Percentiles rank a stretch among this genome's conserved stretches.
Evolutionary conservation across 2,797 vertebrate species (phyloP).

Genomic region (Macroramphosus scolopax): DNA sequence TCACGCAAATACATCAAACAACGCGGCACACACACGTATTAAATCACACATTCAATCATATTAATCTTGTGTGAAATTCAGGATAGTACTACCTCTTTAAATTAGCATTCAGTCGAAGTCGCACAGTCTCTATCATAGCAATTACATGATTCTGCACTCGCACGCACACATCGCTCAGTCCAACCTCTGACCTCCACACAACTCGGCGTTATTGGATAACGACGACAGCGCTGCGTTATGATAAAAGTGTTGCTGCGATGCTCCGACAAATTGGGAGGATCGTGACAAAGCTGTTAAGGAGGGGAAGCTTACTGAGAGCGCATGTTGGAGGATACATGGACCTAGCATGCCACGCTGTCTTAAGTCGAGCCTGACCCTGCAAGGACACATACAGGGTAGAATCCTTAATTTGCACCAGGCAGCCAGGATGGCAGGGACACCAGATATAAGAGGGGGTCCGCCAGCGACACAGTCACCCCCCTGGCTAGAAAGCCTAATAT

Average conservation of each 20-base stretch:
- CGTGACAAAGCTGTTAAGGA: conserved; percentile 51
- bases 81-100: no score
- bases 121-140: conserved; percentile 10
- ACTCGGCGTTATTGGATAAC: conserved; percentile 52
- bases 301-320: conserved; percentile 28
- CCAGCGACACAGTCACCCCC: conserved; percentile 20
- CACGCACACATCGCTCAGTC: conserved; percentile 5
- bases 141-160: conserved; percentile 25
- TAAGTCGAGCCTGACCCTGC: conserved; percentile 47
- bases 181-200: conserved; percentile 53
- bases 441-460: conserved; percentile 28
- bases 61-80: no score
- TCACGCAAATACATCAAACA: conserved; percentile 13
- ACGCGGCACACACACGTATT: neutral
- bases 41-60: neutral
- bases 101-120: conserved; percentile 6
- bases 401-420: conserved; percentile 44
- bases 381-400: conserved; percentile 55
- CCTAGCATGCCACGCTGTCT: conserved; percentile 23
- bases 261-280: conserved; percentile 46
- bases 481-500: conserved; percentile 38
- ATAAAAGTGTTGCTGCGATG: conserved; percentile 37
- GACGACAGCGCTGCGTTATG: conserved; percentile 24
- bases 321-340: conserved; percentile 34
- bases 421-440: conserved; percentile 9